phyloP scores from a whole-genome alignment of 2,888 invertebrate genomes.

The Oscheius onirici region DNA sequence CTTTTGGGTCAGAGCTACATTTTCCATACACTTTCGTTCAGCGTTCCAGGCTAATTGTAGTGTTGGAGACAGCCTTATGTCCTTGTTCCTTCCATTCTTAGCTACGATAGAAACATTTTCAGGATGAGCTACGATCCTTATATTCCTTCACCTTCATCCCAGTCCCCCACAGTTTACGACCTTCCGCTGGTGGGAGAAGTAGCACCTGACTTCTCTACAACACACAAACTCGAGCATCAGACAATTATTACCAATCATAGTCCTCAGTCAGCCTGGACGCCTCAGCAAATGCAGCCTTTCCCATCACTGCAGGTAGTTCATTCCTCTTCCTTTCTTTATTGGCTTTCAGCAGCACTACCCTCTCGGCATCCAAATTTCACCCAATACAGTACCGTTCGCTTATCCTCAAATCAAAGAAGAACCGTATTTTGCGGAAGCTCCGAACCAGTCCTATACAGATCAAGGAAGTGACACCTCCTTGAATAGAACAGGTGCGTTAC shows the following conservation, averaged over 20 bases:
- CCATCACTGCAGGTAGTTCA: slow-evolving; percentile 7
- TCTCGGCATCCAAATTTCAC: slow-evolving; percentile 14
- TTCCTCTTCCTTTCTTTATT: background rate
- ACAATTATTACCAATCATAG: slow-evolving; percentile 9
- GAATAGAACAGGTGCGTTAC: slow-evolving; percentile 19
- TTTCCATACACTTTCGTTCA: background rate
- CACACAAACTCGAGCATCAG: slow-evolving; percentile 16
- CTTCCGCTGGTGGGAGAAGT: slow-evolving; percentile 24
- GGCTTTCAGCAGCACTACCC: slow-evolving; percentile 16
- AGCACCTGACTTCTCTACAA: slow-evolving; percentile 20
- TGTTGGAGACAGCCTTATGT: background rate
- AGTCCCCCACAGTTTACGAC: slow-evolving; percentile 22
- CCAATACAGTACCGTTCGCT: background rate
- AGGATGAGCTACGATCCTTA: slow-evolving; percentile 29
- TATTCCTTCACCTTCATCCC: slow-evolving; percentile 28
- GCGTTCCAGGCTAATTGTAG: slow-evolving; percentile 7
- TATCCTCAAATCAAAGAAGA: slow-evolving; percentile 5
- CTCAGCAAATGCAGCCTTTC: slow-evolving; percentile 6
- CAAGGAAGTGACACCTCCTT: slow-evolving; percentile 17
- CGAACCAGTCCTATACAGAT: slow-evolving; percentile 5
- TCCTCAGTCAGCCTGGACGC: slow-evolving; percentile 15
- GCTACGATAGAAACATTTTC: background rate
- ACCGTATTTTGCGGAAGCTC: background rate
- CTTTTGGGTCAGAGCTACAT: too few species aligned
- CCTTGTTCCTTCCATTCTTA: background rate